Evolutionary conservation across 2,888 invertebrate species (phyloP), one percentile per base, ranked within the genome.

Genomic region (Trichacis sp.): DNA sequence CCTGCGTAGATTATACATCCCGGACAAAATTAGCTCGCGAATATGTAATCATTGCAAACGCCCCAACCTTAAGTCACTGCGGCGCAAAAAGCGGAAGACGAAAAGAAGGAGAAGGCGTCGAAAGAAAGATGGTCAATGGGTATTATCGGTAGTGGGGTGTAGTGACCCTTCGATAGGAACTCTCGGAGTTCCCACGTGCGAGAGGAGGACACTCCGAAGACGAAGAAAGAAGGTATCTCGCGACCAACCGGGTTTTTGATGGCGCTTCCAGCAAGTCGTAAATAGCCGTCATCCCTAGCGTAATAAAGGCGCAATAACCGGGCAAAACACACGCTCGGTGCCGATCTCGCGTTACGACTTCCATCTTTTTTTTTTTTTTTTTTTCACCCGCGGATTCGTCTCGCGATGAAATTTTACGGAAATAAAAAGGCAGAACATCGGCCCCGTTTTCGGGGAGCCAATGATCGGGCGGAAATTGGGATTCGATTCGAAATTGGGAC

Each of bases 201-300:
- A 57, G 68, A 30, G 47, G 15, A 47, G 49, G 59, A 30, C 38
- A 57, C 45, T 19, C 50, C 43, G 55, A 29, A 45, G 8, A n/a
- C 9, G 53, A 64, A 14, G 24, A 55, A 55, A 56, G 48, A 57
- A 52, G 62, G 58, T 60, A 63, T 60, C 50, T 48, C 33, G 62
- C 59, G 68, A 46, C 60, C 51, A 58, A 24, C 49, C 52, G 20
- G 63, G 50, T 69, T 72, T 77, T 78, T 75, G 71, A 79, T 75
- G 76, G 72, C 70, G 71, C 73, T 79, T 76, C 76, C 72, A 79
- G 73, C 73, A 71, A 77, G 69, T 78, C 76, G 76, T 76, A 77
- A 78, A 78, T 72, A 71, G 68, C 68, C 70, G 60, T 68, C 71
- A 73, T 73, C 72, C 65, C 48, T 47, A 58, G 70, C 69, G 70